Percentiles rank a stretch among this genome's conserved stretches.
Evolutionary conservation across 2,113 vertebrate genomes (phyloP).

Genomic region (Azemiops feae): DNA sequence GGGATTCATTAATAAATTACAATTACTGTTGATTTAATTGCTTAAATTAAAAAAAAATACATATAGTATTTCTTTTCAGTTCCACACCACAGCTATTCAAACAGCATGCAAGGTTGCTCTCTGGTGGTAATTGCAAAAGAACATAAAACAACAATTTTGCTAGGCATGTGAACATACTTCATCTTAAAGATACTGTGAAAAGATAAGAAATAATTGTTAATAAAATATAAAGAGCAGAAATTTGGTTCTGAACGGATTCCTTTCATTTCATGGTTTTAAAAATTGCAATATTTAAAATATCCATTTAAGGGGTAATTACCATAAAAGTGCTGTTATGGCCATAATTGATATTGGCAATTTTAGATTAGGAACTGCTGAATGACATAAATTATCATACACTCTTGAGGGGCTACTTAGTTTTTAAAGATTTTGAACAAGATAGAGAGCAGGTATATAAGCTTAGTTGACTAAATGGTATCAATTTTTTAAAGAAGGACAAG

Average conservation of each 20-base stretch:
- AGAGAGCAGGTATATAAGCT: not conserved
- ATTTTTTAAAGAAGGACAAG: not conserved
- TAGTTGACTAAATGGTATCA: not conserved
- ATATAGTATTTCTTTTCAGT: conserved; percentile 38
- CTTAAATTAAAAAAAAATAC: conserved; percentile 40
- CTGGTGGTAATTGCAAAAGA: conserved; percentile 31
- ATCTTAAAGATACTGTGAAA: not conserved
- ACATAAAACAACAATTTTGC: conserved; percentile 20
- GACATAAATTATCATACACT: not conserved
- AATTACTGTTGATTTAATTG: conserved; percentile 59
- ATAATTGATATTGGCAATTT: not conserved
- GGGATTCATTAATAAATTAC: conserved; percentile 63
- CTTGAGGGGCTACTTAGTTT: not conserved
- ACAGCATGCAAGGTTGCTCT: conserved; percentile 65
- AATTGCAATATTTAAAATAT: not conserved
- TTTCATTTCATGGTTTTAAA: not conserved
- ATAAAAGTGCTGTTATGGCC: not conserved
- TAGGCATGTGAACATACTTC: not conserved
- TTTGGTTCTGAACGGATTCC: not conserved
- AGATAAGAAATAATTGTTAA: not conserved
- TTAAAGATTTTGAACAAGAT: not conserved
- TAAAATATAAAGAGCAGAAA: not conserved
- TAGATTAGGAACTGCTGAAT: not conserved
- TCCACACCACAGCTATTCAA: conserved; percentile 16
- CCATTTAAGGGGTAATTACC: not conserved